A percentile compares a stretch with the other conserved stretches of the same genome.
These are phyloP conservation scores for Actinostola sp. DNA, from an alignment of 92 coral and sea anemone species.

Conservation along the genomic window DNA sequence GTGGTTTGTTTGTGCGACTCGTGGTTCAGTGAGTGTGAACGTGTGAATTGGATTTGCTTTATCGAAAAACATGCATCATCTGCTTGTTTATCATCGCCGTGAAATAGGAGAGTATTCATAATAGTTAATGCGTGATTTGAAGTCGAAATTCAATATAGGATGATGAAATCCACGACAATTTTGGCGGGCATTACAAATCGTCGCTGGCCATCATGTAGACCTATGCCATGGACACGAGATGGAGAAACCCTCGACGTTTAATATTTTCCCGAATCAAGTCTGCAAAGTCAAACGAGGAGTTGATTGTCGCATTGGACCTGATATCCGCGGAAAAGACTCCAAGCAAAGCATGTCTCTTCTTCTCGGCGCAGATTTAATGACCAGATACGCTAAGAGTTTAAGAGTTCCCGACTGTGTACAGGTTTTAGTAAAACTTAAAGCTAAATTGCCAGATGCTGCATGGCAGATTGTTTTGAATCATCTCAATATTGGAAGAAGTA, in stretches of 20 bases:
- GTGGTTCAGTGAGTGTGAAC: no score
- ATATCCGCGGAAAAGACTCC: not conserved
- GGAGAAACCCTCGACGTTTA: not conserved
- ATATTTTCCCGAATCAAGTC: not conserved
- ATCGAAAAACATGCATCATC: no score
- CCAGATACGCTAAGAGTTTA: not conserved
- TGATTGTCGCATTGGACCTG: not conserved
- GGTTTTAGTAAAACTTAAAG: not conserved
- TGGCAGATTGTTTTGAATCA: slow-evolving; percentile 7
- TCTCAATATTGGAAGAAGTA: slow-evolving; percentile 5
- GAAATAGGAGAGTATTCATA: not conserved
- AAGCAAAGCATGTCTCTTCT: not conserved
- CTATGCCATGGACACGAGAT: no score
- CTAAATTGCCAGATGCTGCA: slow-evolving; percentile 3
- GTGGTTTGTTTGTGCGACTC: not conserved
- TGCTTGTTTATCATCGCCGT: not conserved
- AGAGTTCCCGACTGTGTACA: slow-evolving; percentile 10
- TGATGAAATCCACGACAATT: not conserved
- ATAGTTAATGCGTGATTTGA: slow-evolving; percentile 2
- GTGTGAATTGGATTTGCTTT: no score
- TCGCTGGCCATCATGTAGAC: not conserved
- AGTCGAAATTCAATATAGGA: not conserved
- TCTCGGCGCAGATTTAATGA: not conserved
- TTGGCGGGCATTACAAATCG: not conserved
- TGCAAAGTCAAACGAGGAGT: not conserved